Evolutionary conservation across 2,113 vertebrate species (phyloP).

Genomic region (Agapornis roseicollis): DNA sequence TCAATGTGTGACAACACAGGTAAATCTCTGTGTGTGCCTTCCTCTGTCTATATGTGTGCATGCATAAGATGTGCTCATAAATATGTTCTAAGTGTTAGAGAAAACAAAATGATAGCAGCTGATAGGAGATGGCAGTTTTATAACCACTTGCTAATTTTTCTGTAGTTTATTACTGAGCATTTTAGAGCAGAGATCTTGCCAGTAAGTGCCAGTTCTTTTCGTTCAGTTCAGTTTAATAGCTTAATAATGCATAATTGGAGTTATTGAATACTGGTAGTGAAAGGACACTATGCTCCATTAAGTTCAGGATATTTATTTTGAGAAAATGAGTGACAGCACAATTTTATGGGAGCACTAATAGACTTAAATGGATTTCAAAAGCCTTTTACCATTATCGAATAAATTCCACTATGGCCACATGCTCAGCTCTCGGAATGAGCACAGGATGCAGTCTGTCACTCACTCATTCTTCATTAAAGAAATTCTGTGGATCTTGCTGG

Average conservation of each 20-base stretch:
- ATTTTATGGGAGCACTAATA: constrained; percentile 33
- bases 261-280: constrained; percentile 18
- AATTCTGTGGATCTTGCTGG: not conserved
- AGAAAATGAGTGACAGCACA: constrained; percentile 19
- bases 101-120: constrained; percentile 3
- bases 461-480: not conserved
- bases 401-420: not conserved
- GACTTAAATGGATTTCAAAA: constrained; percentile 33
- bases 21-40: accelerated
- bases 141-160: not conserved
- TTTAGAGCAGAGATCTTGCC: constrained; percentile 22
- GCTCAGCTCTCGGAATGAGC: not conserved
- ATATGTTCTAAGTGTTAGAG: not conserved
- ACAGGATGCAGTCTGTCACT: not conserved
- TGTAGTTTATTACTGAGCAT: not conserved
- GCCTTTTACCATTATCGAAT: constrained; percentile 15
- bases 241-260: constrained; percentile 54
- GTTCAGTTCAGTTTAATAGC: constrained; percentile 36
- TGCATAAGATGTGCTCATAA: not conserved
- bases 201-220: constrained; percentile 25
- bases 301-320: constrained; percentile 48
- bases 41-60: not conserved
- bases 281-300: constrained; percentile 42
- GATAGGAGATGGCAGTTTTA: not conserved
- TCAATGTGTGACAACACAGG: not conserved